Base-by-base conservation (phyloP, 1,140 invertebrate genomes). In the Drosophila lacteicornis region DNA sequence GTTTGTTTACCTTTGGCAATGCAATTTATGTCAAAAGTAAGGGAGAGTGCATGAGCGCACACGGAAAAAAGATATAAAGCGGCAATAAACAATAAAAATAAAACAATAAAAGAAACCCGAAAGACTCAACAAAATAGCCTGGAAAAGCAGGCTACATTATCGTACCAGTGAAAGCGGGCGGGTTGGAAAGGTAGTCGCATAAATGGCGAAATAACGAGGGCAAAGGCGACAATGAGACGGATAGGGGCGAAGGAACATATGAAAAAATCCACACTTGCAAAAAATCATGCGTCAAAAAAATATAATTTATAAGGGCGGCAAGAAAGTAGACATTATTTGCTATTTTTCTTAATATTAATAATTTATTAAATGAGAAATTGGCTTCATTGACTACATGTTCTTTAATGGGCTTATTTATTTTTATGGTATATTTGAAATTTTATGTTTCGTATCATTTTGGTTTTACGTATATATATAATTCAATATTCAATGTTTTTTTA, bases 11-110 rank as follows among this genome's bases (percentile, higher is more conserved):
- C 33, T 67, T 69, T 60, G 25, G 30, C 47, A 50, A 30, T 77
- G 74, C 65, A 77, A 69, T 69, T 60, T 59, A 56, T 49, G 71
- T 25, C 30, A n/a, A 55, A 83, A 57, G 45, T 51, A 38, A 65
- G 47, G 25, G 22, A 46, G 59, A 62, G 58, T 46, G 55, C 68
- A 43, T 57, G 53, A 49, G 15, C 51, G 49, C 58, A 83, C 56
- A 65, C 70, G 71, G 40, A 49, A 75, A 81, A 74, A 81, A 68
- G 62, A 69, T 67, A 80, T 66, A 78, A 85, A 80, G 79, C 40
- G 57, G 47, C 46, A 62, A 77, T 69, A 80, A 85, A 66, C 74
- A 77, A 78, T 61, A 65, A 73, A 84, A 67, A 53, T 42, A 81
- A 65, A 70, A 75, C 45, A 70, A 67, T 61, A 75, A 45, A 55